Conservation (phyloP, 2,888 invertebrate species). For the Ormyrus thymus region DNA sequence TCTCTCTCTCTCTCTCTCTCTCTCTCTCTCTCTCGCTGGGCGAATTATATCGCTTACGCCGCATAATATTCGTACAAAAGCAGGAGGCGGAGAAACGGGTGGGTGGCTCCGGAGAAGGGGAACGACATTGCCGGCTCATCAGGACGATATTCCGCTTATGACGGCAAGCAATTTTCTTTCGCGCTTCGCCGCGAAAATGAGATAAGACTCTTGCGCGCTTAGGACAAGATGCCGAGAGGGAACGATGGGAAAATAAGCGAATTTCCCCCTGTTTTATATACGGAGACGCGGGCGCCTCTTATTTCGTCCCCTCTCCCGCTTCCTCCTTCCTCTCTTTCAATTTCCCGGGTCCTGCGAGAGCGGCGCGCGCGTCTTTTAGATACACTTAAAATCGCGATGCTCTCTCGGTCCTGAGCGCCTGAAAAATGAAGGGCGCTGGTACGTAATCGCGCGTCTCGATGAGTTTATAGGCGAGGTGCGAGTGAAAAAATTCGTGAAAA, state of each 20-base stretch:
- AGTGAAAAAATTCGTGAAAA: no score
- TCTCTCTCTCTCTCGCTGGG: not conserved
- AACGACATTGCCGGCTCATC: slow-evolving; percentile 65
- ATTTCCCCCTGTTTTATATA: slow-evolving; percentile 65
- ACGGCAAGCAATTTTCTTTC: slow-evolving; percentile 74
- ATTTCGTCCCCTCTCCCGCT: no score
- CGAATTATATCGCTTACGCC: slow-evolving; percentile 28
- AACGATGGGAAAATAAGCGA: slow-evolving; percentile 74
- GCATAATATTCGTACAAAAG: slow-evolving; percentile 29
- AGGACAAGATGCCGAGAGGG: slow-evolving; percentile 70
- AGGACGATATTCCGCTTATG: slow-evolving; percentile 71
- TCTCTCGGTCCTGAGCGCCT: no score
- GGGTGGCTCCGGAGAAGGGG: slow-evolving; percentile 63
- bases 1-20: not conserved
- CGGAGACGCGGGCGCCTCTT: not conserved
- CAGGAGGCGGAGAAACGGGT: slow-evolving; percentile 67
- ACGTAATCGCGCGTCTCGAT: no score
- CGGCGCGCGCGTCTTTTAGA: not conserved
- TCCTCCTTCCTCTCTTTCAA: slow-evolving; percentile 4
- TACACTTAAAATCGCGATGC: slow-evolving; percentile 4
- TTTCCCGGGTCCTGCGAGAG: slow-evolving; percentile 22
- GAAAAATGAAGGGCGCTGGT: no score
- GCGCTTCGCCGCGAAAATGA: slow-evolving; percentile 64
- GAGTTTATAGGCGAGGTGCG: no score
- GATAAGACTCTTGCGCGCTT: slow-evolving; percentile 67